Evolutionary conservation across 2,113 vertebrate species (phyloP), one percentile per base, ranked within the genome.

Genomic region (Cyprinodon variegatus): DNA sequence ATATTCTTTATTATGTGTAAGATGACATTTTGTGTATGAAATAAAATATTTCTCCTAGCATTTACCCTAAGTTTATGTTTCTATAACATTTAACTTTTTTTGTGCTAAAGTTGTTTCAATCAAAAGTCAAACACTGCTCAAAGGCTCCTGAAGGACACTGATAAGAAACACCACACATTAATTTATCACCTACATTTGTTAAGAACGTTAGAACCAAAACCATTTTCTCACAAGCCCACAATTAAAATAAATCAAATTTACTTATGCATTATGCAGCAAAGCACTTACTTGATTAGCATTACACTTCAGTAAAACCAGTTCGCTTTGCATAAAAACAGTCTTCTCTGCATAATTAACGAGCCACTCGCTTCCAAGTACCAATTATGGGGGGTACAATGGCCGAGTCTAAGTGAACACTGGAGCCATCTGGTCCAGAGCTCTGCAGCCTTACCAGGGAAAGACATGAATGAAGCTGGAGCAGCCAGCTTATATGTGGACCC

Each of bases 311-410:
- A 60, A 68, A 83, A 85, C 79, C 13, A 15, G 63, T 79, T 81
- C 77, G 29, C 74, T 79, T 65, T 81, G 81, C 87, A 86, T 90
- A 87, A 91, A 88, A 85, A 89, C 78, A 77, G 73, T 71, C 66
- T 76, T 75, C 83, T 86, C 79, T 90, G 86, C 91, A 93, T 93
- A 92, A 93, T 92, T 86, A 90, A 93, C 87, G 59, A 89, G 72
- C 72, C 85, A 82, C 77, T 88, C 83, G 84, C 78, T 89, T 87
- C 87, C 87, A 90, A 91, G 90, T 72, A 86, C 81, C 89, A 89
- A 89, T 91, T 92, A 93, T 38, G 43, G 77, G 71, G 71, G 86
- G 64, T 72, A 87, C 84, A 88, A 83, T 68, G 74, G 75, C 75
- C 43, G 65, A 79, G 84, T 89, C 89, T 89, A 85, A 87, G 46